Percentiles rank a stretch among this genome's conserved stretches.
These are phyloP conservation scores for Sterrhoptilus dennistouni DNA, from an alignment of 2,113 vertebrate genomes.

Conservation along the genomic window DNA sequence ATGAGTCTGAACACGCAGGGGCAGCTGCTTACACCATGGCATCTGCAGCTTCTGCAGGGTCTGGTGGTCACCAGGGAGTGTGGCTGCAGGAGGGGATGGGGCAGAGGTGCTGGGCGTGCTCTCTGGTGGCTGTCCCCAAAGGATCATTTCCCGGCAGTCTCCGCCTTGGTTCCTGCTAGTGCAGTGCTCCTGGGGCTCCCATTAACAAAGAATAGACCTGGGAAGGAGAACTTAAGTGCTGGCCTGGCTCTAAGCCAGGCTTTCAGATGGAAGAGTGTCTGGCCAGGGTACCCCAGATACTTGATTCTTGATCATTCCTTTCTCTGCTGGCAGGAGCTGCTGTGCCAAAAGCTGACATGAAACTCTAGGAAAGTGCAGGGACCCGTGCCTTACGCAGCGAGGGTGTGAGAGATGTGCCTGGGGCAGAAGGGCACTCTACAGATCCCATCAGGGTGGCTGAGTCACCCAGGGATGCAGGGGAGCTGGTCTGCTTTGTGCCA, in stretches of 20 bases:
- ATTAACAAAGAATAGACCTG: conserved; percentile 6
- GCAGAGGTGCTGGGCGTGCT: not conserved
- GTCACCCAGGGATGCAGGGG: not conserved
- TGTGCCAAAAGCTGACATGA: not conserved
- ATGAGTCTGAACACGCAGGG: too few relatives aligned
- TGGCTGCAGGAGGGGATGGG: not conserved
- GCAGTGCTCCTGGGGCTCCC: not conserved
- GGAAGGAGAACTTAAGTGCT: conserved; percentile 54
- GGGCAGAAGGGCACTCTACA: not conserved
- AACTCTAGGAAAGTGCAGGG: not conserved
- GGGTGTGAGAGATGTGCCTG: not conserved
- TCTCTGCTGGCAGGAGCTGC: not conserved
- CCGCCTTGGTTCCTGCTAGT: not conserved
- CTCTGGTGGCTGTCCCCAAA: not conserved
- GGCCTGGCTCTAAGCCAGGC: conserved; percentile 37
- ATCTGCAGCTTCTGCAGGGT: not conserved
- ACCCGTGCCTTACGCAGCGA: rapidly evolving
- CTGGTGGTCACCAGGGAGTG: not conserved
- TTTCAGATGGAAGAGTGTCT: not conserved
- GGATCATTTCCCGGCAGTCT: conserved; percentile 9
- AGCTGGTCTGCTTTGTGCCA: not conserved
- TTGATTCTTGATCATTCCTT: not conserved
- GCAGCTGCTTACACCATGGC: not conserved
- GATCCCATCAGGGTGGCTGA: not conserved
- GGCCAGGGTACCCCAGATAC: not conserved